Evolutionary conservation across 2,888 invertebrate genomes (phyloP).

Genomic region (Melinaea menophilus): DNA sequence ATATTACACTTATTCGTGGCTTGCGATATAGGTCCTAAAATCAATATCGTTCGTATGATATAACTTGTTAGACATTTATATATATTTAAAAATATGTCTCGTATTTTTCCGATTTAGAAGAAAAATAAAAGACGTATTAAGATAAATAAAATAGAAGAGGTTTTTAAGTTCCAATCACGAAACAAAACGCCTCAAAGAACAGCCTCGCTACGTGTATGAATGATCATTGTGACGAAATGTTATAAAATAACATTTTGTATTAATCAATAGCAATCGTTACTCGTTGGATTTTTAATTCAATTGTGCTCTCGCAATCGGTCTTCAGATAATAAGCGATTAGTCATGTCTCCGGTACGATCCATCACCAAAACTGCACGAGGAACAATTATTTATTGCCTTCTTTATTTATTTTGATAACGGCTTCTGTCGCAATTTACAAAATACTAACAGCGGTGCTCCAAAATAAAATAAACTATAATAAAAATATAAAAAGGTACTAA

Average conservation of each 20-base stretch:
- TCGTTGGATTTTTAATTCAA: slow-evolving; percentile 18
- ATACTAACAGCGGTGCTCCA: too few species aligned
- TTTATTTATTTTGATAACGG: neutral
- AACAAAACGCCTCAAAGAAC: neutral
- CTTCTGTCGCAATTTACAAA: neutral
- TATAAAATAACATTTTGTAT: slow-evolving; percentile 15
- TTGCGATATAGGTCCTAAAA: too few species aligned
- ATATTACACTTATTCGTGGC: too few species aligned
- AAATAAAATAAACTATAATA: too few species aligned
- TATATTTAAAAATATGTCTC: too few species aligned
- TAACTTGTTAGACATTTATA: too few species aligned
- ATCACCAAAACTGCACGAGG: neutral
- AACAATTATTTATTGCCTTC: neutral
- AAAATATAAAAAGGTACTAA: too few species aligned
- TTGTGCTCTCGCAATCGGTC: slow-evolving; percentile 22
- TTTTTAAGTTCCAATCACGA: neutral
- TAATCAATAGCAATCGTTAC: slow-evolving; percentile 17
- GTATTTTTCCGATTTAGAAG: too few species aligned
- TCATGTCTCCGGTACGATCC: slow-evolving; percentile 17
- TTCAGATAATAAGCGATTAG: slow-evolving; percentile 27
- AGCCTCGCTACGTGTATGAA: neutral
- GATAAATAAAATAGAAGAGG: neutral
- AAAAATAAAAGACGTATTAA: too few species aligned
- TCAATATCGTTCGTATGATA: too few species aligned
- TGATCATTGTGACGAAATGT: slow-evolving; percentile 14